These are phyloP conservation scores for Zygogramma bicolorata DNA, from an alignment of 2,888 invertebrate species.

Conservation along the genomic window DNA sequence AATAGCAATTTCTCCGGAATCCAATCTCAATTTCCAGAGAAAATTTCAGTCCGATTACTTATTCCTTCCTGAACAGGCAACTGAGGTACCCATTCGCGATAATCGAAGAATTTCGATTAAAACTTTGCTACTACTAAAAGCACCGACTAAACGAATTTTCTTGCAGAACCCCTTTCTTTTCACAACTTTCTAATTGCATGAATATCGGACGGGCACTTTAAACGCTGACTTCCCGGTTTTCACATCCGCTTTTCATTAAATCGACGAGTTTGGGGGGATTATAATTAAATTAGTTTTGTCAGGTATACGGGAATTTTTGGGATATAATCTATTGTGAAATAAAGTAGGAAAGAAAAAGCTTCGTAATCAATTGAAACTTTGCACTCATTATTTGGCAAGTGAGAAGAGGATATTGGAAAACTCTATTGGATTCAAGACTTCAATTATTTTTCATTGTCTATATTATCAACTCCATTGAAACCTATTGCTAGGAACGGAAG, in stretches of 20 bases:
- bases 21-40: not conserved
- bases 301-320: not conserved
- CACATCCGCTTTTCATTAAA: not conserved
- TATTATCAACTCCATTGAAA: no score
- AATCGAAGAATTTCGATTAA: slow-evolving; percentile 2
- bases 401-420: no score
- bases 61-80: not conserved
- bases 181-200: not conserved
- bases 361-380: no score
- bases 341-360: no score
- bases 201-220: not conserved
- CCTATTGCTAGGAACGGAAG: no score
- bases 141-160: not conserved
- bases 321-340: no score
- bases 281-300: not conserved
- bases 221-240: not conserved
- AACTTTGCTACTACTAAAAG: not conserved
- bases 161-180: slow-evolving; percentile 1
- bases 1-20: not conserved
- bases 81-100: not conserved
- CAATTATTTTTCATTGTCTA: no score
- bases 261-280: not conserved
- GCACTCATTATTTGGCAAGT: no score
- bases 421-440: no score
- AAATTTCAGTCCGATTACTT: not conserved